These are phyloP conservation scores for Calcarius ornatus DNA, from an alignment of 2,113 vertebrate genomes.

Conservation along the genomic window DNA sequence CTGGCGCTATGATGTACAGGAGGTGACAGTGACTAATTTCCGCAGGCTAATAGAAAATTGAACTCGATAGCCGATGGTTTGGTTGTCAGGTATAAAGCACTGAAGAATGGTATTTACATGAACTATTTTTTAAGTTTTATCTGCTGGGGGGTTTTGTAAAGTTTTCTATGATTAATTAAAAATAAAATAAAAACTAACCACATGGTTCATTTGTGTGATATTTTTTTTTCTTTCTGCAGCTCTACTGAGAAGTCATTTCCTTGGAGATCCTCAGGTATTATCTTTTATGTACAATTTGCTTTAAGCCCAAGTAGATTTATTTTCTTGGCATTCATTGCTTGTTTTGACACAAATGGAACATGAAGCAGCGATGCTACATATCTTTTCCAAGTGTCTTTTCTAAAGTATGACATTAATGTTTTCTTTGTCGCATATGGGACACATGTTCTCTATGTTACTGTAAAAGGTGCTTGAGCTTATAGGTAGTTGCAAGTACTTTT, in stretches of 20 bases:
- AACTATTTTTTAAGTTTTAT: not conserved
- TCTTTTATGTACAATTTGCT: slow-evolving; percentile 15
- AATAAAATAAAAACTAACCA: not conserved
- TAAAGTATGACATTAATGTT: not conserved
- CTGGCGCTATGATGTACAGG: not conserved
- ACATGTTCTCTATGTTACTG: not conserved
- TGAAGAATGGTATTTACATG: not conserved
- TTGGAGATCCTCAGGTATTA: slow-evolving; percentile 93
- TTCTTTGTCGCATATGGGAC: not conserved
- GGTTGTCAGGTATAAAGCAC: not conserved
- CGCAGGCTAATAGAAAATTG: not conserved
- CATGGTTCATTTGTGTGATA: not conserved
- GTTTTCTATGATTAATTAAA: not conserved
- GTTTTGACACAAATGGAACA: not conserved
- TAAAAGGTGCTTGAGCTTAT: not conserved
- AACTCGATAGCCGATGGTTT: not conserved
- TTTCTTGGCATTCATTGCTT: not conserved
- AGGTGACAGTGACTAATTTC: not conserved
- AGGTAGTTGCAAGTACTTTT: not conserved
- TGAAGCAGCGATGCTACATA: not conserved
- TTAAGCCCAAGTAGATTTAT: not conserved
- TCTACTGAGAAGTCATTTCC: slow-evolving; percentile 98
- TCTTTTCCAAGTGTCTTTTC: not conserved
- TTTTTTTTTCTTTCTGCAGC: slow-evolving; percentile 73
- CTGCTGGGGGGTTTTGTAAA: not conserved